These are phyloP conservation scores for Phrynocephalus guinanensis DNA, from an alignment of 2,797 vertebrate genomes.

Conservation along the genomic window DNA sequence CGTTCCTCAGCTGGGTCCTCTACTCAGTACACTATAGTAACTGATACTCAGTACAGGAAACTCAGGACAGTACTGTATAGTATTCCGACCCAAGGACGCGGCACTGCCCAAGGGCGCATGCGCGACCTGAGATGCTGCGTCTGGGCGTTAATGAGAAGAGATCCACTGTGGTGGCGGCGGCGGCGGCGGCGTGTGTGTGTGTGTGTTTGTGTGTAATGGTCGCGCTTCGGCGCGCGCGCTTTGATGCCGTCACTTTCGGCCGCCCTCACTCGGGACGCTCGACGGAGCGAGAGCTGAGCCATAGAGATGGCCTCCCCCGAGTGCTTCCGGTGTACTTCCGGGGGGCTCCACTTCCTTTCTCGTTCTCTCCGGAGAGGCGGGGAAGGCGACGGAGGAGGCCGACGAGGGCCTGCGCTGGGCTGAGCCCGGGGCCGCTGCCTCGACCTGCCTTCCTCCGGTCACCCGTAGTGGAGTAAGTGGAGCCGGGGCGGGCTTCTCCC, in stretches of 20 bases:
- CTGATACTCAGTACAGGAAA: too few relatives aligned
- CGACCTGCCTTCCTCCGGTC: not conserved
- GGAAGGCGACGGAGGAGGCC: constrained; percentile 2
- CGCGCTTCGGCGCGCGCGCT: rapidly evolving
- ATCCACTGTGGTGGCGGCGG: not conserved
- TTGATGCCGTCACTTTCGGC: rapidly evolving
- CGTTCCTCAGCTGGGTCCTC: too few relatives aligned
- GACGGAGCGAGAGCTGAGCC: not conserved
- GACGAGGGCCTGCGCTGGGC: not conserved
- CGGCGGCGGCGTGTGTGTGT: too few relatives aligned
- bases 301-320: not conserved
- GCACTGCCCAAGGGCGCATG: not conserved
- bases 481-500: too few relatives aligned
- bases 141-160: too few relatives aligned
- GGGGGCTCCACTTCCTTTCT: not conserved
- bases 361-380: constrained; percentile 1
- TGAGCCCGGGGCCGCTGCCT: not conserved
- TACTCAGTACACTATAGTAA: too few relatives aligned
- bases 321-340: not conserved
- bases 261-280: not conserved
- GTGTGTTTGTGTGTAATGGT: too few relatives aligned
- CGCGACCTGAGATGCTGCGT: not conserved
- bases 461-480: too few relatives aligned
- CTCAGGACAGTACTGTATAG: too few relatives aligned
- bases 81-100: not conserved